Evolutionary conservation across 2,888 invertebrate species (phyloP), one percentile per base, ranked within the genome.

Genomic region (Beris chalybata): DNA sequence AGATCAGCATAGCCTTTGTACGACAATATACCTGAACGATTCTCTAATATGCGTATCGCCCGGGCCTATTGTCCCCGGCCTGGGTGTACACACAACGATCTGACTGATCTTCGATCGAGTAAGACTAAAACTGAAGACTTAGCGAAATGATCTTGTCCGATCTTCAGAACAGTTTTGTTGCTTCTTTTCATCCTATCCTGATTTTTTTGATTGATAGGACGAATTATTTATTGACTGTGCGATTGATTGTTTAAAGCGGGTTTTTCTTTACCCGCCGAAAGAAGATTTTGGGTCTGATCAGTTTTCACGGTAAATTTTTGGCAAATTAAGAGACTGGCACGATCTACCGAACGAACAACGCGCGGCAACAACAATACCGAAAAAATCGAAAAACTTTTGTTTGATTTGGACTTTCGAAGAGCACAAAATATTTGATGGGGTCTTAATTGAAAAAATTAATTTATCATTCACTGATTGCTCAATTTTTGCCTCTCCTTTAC

Each of bases 221-320:
- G 61, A 67, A 67, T 69, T 67, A 67, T 69, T 67, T 67, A 69
- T 69, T 67, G 69, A 67, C 69, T 50, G 29, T 59, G 47, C 59
- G 64, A 69, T 54, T 58, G 53, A 58, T 53, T 65, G 53, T 53
- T 58, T 58, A 48, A 52, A 52, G 61, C 50, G 50, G 61, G 61
- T 43, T 12, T 30, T 55, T 53, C 32, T 61, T 59, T 48, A 57
- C 53, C 61, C 52, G 56, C 48, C 12, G 57, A 64, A 64, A 32
- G 11, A 64, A 15, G 52, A 56, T 32, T 57, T 13, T 45, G 38
- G 56, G 50, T 59, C 47, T 50, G 55, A 22, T 52, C 61, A 66
- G 38, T 64, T 64, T 69, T 65, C 69, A 67, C 67, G 64, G 66
- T 67, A 38, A 32, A 67, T 67, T 64, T 68, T 66, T 65, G 22